phyloP scores from a whole-genome alignment of 1,140 invertebrate species.

The Leptoteleia sp. region DNA sequence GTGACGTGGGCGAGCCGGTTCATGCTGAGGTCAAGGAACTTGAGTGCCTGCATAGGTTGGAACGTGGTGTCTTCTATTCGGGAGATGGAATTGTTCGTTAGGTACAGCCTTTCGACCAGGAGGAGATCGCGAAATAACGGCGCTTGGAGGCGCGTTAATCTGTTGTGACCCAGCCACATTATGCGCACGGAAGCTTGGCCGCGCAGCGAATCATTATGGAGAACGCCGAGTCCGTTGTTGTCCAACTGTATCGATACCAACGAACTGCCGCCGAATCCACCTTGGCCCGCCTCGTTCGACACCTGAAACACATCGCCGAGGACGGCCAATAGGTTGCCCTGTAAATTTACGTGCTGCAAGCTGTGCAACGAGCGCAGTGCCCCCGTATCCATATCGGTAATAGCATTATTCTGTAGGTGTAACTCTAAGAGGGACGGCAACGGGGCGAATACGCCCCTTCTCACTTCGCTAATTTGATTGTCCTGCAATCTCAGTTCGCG shows the following conservation, averaged over 20 bases:
- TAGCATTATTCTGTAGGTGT: slow-evolving; percentile 92
- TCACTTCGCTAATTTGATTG: slow-evolving; percentile 89
- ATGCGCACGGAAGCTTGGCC: slow-evolving; percentile 91
- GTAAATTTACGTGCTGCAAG: slow-evolving; percentile 94
- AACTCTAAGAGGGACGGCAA: slow-evolving; percentile 90
- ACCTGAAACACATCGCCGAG: slow-evolving; percentile 91
- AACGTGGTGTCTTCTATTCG: slow-evolving; percentile 91
- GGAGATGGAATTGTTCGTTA: slow-evolving; percentile 91
- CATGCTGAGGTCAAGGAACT: slow-evolving; percentile 89
- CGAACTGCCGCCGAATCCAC: slow-evolving; percentile 81
- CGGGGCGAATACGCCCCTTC: slow-evolving; percentile 89
- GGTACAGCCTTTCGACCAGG: slow-evolving; percentile 88
- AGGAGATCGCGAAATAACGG: slow-evolving; percentile 88
- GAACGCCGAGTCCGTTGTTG: slow-evolving; percentile 88
- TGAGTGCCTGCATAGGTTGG: slow-evolving; percentile 86
- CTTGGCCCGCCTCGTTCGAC: slow-evolving; percentile 63
- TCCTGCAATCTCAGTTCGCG: slow-evolving; percentile 93
- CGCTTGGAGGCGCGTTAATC: slow-evolving; percentile 86
- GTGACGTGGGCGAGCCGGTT: slow-evolving; percentile 86
- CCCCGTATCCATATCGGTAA: slow-evolving; percentile 90
- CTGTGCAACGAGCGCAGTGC: slow-evolving; percentile 90
- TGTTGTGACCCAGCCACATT: slow-evolving; percentile 92
- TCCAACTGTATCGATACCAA: slow-evolving; percentile 92
- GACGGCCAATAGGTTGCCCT: slow-evolving; percentile 88
- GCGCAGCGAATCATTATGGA: slow-evolving; percentile 89